Evolutionary conservation across 92 coral and sea anemone species (phyloP).

Genomic region (Bergia puertoricense): DNA sequence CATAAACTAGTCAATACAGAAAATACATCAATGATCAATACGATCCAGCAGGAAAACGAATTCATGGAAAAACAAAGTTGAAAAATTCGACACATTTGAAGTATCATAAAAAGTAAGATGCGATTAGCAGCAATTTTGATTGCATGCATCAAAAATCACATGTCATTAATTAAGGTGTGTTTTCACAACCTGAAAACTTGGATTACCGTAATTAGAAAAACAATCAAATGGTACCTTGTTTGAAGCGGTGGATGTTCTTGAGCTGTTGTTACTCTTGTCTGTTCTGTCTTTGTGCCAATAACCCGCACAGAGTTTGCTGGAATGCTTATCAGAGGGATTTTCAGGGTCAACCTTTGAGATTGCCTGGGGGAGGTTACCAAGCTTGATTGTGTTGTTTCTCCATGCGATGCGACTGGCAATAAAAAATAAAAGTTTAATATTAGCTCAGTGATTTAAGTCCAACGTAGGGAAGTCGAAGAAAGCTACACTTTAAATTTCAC

Average conservation of each 20-base stretch:
- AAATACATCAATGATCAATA: neutral
- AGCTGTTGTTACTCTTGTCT: neutral
- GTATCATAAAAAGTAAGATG: too few species aligned
- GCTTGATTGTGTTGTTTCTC: constrained; percentile 15
- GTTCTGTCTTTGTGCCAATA: neutral
- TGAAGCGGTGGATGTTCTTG: neutral
- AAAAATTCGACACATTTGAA: neutral
- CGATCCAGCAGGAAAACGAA: too few species aligned
- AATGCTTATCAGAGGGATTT: neutral
- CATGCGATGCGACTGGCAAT: constrained; percentile 17
- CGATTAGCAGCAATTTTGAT: too few species aligned
- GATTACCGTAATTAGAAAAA: neutral
- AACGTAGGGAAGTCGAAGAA: too few species aligned
- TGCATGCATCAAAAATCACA: too few species aligned
- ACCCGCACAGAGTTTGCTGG: neutral
- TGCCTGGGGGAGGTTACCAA: neutral
- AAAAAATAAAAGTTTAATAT: neutral
- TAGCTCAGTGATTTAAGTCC: too few species aligned
- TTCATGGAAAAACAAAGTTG: neutral
- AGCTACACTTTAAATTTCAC: too few species aligned
- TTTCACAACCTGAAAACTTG: neutral
- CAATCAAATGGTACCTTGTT: neutral
- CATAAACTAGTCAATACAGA: neutral
- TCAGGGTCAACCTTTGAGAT: neutral
- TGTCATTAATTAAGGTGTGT: too few species aligned